Percentiles rank a stretch among this genome's conserved stretches.
Conservation (phyloP, 2,113 vertebrate species). For the Cyprinodon variegatus region DNA sequence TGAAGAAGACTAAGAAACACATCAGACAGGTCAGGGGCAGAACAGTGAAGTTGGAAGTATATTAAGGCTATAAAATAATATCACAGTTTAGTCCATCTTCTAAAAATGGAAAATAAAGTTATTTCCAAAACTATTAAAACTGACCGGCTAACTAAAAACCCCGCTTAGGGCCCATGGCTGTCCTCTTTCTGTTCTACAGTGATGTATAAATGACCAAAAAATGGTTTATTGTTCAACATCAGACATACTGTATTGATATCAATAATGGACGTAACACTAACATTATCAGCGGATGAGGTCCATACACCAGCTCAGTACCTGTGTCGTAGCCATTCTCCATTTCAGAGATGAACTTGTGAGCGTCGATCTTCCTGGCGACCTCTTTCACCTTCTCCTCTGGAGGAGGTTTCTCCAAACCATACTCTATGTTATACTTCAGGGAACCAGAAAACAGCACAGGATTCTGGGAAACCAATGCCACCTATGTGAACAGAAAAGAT, state of each 20-base stretch:
- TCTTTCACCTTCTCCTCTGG: slow-evolving; percentile 54
- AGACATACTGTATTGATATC: background rate
- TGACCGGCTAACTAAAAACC: background rate
- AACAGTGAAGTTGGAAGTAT: too few relatives aligned
- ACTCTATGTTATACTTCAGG: slow-evolving; percentile 76
- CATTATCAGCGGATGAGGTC: background rate
- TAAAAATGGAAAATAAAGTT: too few relatives aligned
- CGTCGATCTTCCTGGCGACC: slow-evolving; percentile 60
- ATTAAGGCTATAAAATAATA: too few relatives aligned
- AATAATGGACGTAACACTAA: background rate
- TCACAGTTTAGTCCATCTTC: too few relatives aligned
- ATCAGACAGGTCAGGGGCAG: too few relatives aligned
- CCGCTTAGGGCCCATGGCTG: background rate
- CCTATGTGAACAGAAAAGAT: slow-evolving; percentile 14
- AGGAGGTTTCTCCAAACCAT: slow-evolving; percentile 68
- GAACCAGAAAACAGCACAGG: slow-evolving; percentile 80
- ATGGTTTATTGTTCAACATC: background rate
- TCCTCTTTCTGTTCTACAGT: background rate
- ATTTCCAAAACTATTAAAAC: background rate
- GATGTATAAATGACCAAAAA: background rate
- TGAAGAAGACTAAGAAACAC: too few relatives aligned
- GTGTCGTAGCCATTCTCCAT: slow-evolving; percentile 69
- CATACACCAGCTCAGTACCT: slow-evolving; percentile 49
- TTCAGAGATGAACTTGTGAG: slow-evolving; percentile 65
- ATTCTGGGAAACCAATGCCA: slow-evolving; percentile 77